Evolutionary conservation across 2,888 invertebrate genomes (phyloP).

Genomic region (Hydrotaea diabolus): DNA sequence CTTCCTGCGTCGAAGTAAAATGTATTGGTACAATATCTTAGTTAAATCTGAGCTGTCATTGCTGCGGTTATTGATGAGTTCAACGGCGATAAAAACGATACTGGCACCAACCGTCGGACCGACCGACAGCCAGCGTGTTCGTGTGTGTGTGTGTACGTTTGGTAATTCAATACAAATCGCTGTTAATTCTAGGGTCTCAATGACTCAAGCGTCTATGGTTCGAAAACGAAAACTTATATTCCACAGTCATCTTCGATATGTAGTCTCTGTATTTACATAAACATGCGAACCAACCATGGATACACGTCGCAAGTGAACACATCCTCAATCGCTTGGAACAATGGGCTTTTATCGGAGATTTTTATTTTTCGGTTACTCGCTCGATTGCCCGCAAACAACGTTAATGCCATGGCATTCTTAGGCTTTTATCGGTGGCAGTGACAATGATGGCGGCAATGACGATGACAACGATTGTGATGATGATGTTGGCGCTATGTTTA

Average conservation of each 20-base stretch:
- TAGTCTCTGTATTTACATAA: not conserved
- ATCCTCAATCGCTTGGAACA: not conserved
- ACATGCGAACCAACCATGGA: not conserved
- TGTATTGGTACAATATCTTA: not conserved
- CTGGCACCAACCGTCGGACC: too few relatives aligned
- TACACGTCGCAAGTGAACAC: too few relatives aligned
- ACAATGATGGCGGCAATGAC: too few relatives aligned
- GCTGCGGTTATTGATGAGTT: constrained; percentile 23
- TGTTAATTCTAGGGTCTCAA: not conserved
- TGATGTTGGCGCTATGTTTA: not conserved
- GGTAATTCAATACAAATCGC: not conserved
- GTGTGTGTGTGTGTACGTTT: not conserved
- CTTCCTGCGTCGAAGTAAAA: not conserved
- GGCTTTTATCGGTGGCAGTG: not conserved
- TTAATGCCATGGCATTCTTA: not conserved
- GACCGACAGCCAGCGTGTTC: too few relatives aligned
- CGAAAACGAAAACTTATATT: too few relatives aligned
- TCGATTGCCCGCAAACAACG: not conserved
- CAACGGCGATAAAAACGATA: not conserved
- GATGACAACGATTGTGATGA: not conserved
- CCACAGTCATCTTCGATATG: not conserved
- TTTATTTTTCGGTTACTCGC: not conserved
- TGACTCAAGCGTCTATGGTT: constrained; percentile 4
- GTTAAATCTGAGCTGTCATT: not conserved
- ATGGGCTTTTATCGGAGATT: not conserved